phyloP scores from a whole-genome alignment of 2,113 vertebrate genomes.

The Astur gentilis region DNA sequence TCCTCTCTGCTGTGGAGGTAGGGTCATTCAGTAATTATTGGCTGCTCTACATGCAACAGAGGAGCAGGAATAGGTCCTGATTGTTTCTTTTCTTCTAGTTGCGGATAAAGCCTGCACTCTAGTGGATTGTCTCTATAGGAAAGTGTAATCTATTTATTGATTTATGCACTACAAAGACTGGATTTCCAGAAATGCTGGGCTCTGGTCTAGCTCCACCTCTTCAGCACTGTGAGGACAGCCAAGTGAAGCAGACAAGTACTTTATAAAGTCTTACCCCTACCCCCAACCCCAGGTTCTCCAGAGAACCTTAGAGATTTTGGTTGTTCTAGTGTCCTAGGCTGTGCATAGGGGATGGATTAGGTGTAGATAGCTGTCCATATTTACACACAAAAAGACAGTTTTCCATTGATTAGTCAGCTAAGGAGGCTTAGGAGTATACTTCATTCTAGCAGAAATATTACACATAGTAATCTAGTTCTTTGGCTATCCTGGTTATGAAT shows the following conservation, averaged over 20 bases:
- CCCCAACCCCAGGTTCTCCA: neutral
- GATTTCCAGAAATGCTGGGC: neutral
- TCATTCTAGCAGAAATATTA: neutral
- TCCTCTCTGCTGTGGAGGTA: neutral
- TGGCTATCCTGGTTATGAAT: neutral
- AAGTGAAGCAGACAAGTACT: neutral
- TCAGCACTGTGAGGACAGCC: neutral
- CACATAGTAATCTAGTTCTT: neutral
- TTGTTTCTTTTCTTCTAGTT: neutral
- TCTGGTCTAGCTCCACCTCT: neutral
- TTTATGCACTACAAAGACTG: neutral
- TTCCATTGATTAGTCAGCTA: neutral
- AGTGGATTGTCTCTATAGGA: constrained; percentile 34
- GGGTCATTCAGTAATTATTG: neutral
- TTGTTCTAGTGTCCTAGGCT: neutral
- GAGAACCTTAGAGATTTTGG: neutral
- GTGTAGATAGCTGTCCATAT: neutral
- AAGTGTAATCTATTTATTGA: neutral
- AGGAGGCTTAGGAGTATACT: neutral
- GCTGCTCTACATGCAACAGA: neutral
- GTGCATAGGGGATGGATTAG: neutral
- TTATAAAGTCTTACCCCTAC: neutral
- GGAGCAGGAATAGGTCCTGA: neutral
- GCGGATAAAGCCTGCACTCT: constrained; percentile 42
- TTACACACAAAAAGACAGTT: neutral